phyloP scores from a whole-genome alignment of 2,888 invertebrate genomes.

The Agrotis ipsilon region DNA sequence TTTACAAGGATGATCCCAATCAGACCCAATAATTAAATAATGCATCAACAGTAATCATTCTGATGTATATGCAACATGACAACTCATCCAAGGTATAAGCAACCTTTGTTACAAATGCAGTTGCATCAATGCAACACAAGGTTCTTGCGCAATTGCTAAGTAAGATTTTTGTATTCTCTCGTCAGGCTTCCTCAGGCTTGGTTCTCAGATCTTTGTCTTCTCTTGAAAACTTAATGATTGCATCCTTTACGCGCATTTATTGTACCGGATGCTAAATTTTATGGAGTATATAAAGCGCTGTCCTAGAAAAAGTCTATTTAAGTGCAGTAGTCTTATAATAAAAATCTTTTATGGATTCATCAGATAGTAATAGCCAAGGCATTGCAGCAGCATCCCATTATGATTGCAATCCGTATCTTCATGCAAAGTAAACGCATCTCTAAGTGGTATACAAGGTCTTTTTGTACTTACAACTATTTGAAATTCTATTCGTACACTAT shows the following conservation, averaged over 20 bases:
- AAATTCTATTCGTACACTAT: constrained; percentile 38
- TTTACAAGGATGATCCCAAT: background rate
- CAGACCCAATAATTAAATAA: constrained; percentile 31
- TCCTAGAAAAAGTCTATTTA: constrained; percentile 21
- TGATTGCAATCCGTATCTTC: constrained; percentile 28
- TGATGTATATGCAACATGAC: constrained; percentile 46
- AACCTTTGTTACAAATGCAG: constrained; percentile 51
- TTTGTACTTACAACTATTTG: constrained; percentile 19
- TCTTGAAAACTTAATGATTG: background rate
- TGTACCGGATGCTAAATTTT: constrained; percentile 21
- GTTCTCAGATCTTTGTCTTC: background rate
- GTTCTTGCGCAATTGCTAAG: constrained; percentile 54
- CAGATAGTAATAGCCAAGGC: constrained; percentile 12
- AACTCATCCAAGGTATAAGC: constrained; percentile 46
- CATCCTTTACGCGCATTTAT: background rate
- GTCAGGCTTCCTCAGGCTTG: background rate
- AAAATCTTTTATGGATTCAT: constrained; percentile 35
- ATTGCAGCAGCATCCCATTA: constrained; percentile 19
- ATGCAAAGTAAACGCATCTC: constrained; percentile 37
- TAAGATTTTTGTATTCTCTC: constrained; percentile 9
- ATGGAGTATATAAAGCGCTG: constrained; percentile 15
- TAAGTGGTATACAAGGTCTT: constrained; percentile 48
- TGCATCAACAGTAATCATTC: constrained; percentile 23
- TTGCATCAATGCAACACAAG: constrained; percentile 63
- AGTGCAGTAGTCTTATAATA: constrained; percentile 11